Percentiles rank a stretch among this genome's conserved stretches.
phyloP scores from a whole-genome alignment of 2,113 vertebrate species.

The Protobothrops mucrosquamatus region DNA sequence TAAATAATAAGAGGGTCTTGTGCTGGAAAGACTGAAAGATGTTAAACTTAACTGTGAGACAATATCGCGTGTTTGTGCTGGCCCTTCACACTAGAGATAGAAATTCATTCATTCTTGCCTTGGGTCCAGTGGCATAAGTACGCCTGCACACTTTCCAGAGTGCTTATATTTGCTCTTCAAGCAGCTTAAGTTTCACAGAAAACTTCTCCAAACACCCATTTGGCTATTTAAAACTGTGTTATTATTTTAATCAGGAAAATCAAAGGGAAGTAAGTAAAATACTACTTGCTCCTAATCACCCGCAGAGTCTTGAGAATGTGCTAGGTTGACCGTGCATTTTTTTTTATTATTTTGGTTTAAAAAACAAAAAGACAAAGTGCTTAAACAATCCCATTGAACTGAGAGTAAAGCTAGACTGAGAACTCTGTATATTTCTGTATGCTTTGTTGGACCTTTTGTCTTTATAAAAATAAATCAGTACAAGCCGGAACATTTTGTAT shows the following conservation, averaged over 20 bases:
- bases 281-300: constrained; percentile 35
- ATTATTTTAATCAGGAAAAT: constrained; percentile 52
- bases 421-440: constrained; percentile 16
- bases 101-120: constrained; percentile 24
- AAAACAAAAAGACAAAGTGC: constrained; percentile 36
- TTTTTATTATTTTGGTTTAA: constrained; percentile 49
- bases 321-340: constrained; percentile 23
- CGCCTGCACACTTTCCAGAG: constrained; percentile 28
- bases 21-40: background rate
- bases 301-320: constrained; percentile 34
- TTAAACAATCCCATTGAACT: constrained; percentile 41
- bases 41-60: background rate
- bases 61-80: constrained; percentile 14
- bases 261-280: constrained; percentile 31
- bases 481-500: constrained; percentile 50
- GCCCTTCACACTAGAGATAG: background rate
- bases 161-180: constrained; percentile 40
- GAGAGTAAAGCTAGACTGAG: constrained; percentile 47
- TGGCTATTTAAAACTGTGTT: constrained; percentile 48
- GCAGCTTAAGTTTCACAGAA: constrained; percentile 44
- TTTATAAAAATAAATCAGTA: constrained; percentile 60
- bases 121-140: constrained; percentile 24
- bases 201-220: constrained; percentile 31
- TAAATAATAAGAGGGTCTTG: background rate
- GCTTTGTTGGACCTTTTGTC: constrained; percentile 51